A percentile compares a stretch with the other conserved stretches of the same genome.
phyloP scores from a whole-genome alignment of 2,888 invertebrate species.

The Amiota mariae region DNA sequence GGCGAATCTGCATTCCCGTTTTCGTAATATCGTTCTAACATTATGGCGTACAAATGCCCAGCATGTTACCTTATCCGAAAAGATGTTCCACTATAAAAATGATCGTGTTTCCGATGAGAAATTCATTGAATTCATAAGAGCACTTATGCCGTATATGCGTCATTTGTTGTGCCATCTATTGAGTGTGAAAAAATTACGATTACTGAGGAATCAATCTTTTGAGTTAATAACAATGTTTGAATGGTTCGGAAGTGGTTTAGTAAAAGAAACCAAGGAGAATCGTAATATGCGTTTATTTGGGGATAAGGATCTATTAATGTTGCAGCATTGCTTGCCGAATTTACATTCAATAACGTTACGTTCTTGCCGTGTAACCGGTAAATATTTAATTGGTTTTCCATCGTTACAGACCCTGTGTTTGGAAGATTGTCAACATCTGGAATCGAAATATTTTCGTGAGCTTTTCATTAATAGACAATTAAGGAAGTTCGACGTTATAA shows the following conservation, averaged over 20 bases:
- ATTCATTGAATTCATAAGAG: conserved; percentile 53
- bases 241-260: conserved; percentile 45
- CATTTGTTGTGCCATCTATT: conserved; percentile 52
- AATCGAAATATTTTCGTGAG: conserved; percentile 60
- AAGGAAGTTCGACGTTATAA: conserved; percentile 64
- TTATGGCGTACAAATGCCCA: conserved; percentile 58
- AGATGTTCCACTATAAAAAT: conserved; percentile 41
- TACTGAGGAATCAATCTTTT: conserved; percentile 47
- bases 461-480: conserved; percentile 55
- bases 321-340: conserved; percentile 55
- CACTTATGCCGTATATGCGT: conserved; percentile 51
- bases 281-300: conserved; percentile 44
- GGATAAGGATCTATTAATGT: conserved; percentile 61
- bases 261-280: conserved; percentile 29
- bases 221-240: conserved; percentile 46
- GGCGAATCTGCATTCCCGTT: conserved; percentile 53
- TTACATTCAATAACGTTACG: conserved; percentile 53
- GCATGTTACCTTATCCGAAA: conserved; percentile 49
- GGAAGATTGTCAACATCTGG: conserved; percentile 60
- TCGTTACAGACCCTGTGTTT: conserved; percentile 52
- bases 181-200: conserved; percentile 52
- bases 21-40: conserved; percentile 52
- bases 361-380: conserved; percentile 59
- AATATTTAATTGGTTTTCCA: conserved; percentile 52
- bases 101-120: conserved; percentile 20